These are phyloP conservation scores for Melolontha melolontha DNA, from an alignment of 2,888 invertebrate species.

Conservation along the genomic window DNA sequence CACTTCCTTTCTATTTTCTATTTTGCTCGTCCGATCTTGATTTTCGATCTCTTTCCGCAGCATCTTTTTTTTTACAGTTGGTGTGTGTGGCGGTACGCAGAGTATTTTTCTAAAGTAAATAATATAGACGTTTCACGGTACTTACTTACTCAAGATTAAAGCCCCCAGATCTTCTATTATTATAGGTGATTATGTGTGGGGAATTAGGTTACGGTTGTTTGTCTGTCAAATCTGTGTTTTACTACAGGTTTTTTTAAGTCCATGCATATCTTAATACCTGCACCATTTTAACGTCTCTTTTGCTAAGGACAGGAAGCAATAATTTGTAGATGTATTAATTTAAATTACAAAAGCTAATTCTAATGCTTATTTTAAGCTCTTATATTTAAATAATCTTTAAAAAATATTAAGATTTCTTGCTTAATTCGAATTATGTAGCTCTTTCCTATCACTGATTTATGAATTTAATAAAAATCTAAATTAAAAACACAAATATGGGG, in stretches of 20 bases:
- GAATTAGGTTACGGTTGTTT: slow-evolving; percentile 50
- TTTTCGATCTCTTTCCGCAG: slow-evolving; percentile 29
- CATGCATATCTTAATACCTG: slow-evolving; percentile 3
- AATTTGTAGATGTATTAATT: too few species aligned
- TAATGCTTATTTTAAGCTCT: too few species aligned
- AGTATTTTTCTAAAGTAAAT: slow-evolving; percentile 58
- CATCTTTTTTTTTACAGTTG: slow-evolving; percentile 47
- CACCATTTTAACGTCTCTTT: neutral
- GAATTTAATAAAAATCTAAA: too few species aligned
- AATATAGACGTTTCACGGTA: slow-evolving; percentile 64
- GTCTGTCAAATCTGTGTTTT: slow-evolving; percentile 11
- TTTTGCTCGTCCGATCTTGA: slow-evolving; percentile 9
- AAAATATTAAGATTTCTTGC: too few species aligned
- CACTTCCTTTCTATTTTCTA: slow-evolving; percentile 55
- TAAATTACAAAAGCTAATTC: too few species aligned
- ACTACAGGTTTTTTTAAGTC: neutral
- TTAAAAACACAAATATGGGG: too few species aligned
- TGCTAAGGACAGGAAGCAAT: neutral
- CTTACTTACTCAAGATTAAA: slow-evolving; percentile 60
- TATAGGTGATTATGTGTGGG: slow-evolving; percentile 57
- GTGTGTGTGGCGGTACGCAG: slow-evolving; percentile 55
- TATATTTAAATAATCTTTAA: too few species aligned
- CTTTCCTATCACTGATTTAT: too few species aligned
- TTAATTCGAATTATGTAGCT: too few species aligned
- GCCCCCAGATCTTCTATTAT: slow-evolving; percentile 58